Percentiles rank a stretch among this genome's conserved stretches.
Conservation (phyloP, 2,113 vertebrate species). For the human (Homo sapiens) region DNA sequence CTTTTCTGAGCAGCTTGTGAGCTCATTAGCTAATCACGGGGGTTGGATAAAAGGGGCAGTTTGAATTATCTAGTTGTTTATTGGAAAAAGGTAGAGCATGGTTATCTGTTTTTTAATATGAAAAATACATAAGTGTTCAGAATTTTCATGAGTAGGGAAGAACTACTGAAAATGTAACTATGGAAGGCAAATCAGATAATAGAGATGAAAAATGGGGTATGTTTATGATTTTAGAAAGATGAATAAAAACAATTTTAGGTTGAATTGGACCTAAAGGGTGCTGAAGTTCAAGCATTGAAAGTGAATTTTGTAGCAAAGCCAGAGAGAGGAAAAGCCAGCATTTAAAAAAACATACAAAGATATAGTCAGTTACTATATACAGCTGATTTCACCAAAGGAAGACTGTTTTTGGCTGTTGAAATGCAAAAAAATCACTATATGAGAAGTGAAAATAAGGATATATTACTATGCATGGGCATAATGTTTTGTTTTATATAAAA, state of each 20-base stretch:
- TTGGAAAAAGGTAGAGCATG: constrained; percentile 13
- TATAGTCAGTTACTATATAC: neutral
- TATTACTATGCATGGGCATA: neutral
- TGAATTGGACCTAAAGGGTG: neutral
- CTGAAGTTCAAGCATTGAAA: neutral
- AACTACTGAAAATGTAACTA: neutral
- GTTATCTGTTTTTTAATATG: constrained; percentile 33
- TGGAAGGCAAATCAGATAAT: constrained; percentile 21
- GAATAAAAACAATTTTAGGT: constrained; percentile 15
- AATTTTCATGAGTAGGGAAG: neutral
- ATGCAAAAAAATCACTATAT: neutral
- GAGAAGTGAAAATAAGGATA: constrained; percentile 5
- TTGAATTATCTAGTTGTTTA: constrained; percentile 51
- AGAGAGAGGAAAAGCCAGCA: neutral
- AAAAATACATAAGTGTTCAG: constrained; percentile 37
- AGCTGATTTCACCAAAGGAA: neutral
- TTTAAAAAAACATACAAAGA: neutral
- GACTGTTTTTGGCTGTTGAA: neutral
- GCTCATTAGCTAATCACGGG: constrained; percentile 18
- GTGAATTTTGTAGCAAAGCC: neutral
- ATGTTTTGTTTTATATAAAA: neutral
- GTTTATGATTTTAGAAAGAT: neutral
- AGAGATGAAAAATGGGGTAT: neutral
- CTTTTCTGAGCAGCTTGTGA: constrained; percentile 34
- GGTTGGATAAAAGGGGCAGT: neutral